A percentile compares a stretch with the other conserved stretches of the same genome.
Conservation (phyloP, 2,797 vertebrate genomes). For the Schizopygopsis pylzovi region DNA sequence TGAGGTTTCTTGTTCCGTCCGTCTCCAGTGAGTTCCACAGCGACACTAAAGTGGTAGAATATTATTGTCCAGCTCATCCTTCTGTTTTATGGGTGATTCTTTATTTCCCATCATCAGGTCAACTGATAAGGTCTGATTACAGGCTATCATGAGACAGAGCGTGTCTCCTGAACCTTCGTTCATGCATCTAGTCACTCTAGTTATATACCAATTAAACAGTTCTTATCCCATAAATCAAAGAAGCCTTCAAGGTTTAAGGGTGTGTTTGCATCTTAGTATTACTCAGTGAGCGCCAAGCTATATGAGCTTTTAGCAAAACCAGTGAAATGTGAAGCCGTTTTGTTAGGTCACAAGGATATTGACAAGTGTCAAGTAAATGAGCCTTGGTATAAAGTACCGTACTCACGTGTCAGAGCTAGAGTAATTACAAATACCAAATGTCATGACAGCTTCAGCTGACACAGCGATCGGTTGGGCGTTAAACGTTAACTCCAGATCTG, state of each 20-base stretch:
- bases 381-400: neutral
- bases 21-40: neutral
- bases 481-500: conserved; percentile 45
- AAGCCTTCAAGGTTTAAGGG: neutral
- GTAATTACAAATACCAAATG: neutral
- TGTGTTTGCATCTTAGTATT: neutral
- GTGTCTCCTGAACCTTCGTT: neutral
- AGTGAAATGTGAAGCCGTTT: neutral
- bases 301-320: neutral
- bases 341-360: neutral
- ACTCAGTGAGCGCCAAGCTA: neutral
- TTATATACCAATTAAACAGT: neutral
- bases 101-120: neutral
- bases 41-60: neutral
- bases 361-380: neutral
- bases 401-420: neutral
- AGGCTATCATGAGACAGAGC: neutral
- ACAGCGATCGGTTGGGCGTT: conserved; percentile 24
- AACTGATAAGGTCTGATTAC: conserved; percentile 21
- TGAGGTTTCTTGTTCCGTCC: conserved; percentile 24
- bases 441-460: conserved; percentile 41
- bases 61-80: neutral
- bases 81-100: conserved; percentile 17
- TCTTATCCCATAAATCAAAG: neutral
- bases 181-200: neutral